phyloP scores from a whole-genome alignment of 2,797 vertebrate species.

The Lithobates pipiens region DNA sequence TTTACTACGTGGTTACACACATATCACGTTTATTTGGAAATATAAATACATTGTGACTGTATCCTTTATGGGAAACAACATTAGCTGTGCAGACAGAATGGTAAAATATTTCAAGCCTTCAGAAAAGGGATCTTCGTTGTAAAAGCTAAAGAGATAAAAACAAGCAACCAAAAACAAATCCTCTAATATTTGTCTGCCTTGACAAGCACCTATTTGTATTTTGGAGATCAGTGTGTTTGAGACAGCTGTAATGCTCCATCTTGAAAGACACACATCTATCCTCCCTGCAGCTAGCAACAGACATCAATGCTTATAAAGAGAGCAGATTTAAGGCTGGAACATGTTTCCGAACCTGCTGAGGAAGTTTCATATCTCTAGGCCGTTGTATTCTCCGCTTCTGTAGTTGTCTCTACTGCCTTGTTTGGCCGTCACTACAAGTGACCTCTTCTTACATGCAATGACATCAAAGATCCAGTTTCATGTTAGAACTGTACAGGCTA shows the following conservation, averaged over 20 bases:
- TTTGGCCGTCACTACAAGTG: not conserved
- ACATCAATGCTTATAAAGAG: slow-evolving; percentile 13
- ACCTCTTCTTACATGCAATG: not conserved
- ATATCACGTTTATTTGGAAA: not conserved
- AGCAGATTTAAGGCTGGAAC: not conserved
- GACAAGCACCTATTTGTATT: slow-evolving; percentile 26
- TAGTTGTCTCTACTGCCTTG: not conserved
- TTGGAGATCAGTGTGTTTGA: slow-evolving; percentile 14
- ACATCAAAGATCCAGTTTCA: not conserved
- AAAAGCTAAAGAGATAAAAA: not conserved
- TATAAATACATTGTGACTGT: not conserved
- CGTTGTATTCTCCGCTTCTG: not conserved
- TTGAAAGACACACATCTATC: slow-evolving; percentile 32
- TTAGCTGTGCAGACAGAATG: not conserved
- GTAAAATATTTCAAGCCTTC: not conserved
- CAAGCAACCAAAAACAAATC: not conserved
- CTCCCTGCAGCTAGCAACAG: slow-evolving; percentile 3
- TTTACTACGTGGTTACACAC: not conserved
- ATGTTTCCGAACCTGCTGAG: slow-evolving; percentile 7
- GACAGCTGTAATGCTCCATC: not conserved
- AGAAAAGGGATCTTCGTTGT: not conserved
- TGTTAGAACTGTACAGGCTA: too few species aligned
- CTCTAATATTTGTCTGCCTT: not conserved
- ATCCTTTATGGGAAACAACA: not conserved
- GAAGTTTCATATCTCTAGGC: slow-evolving; percentile 23